A percentile compares a stretch with the other conserved stretches of the same genome.
Evolutionary conservation across 2,797 vertebrate species (phyloP).

Genomic region (Megalops cyprinoides): DNA sequence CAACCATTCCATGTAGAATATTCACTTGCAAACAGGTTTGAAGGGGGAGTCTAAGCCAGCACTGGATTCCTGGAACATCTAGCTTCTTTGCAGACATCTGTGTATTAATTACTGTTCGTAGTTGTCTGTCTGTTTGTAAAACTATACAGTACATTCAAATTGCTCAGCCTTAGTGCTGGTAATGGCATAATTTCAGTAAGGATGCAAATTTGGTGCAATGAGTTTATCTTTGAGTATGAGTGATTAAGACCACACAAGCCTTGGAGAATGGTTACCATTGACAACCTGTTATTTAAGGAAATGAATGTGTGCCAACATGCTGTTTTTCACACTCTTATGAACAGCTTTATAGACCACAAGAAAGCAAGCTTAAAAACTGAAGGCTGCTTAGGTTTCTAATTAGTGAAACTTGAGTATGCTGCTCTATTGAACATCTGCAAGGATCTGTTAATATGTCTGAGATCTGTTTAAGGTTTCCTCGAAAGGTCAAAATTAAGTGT

Average conservation of each 20-base stretch:
- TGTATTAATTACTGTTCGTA: too few species aligned
- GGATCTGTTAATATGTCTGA: too few species aligned
- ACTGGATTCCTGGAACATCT: neutral
- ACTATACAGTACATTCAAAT: too few species aligned
- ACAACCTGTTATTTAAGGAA: constrained; percentile 11
- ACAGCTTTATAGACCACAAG: constrained; percentile 5
- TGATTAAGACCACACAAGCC: neutral
- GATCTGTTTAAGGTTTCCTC: too few species aligned
- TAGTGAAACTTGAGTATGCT: neutral
- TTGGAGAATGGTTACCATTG: constrained; percentile 8
- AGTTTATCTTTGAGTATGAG: neutral
- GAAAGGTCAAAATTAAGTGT: too few species aligned
- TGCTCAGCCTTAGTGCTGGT: too few species aligned
- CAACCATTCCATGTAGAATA: neutral
- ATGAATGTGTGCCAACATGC: constrained; percentile 9
- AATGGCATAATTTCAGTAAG: constrained; percentile 3
- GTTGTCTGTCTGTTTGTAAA: too few species aligned
- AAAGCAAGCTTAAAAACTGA: neutral
- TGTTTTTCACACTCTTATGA: neutral
- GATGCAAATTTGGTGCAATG: neutral
- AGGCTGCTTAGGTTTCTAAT: neutral
- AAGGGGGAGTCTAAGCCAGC: neutral
- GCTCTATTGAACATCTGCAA: neutral
- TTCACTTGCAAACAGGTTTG: neutral
- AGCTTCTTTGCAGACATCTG: neutral